These are phyloP conservation scores for Buathra laborator DNA, from an alignment of 2,888 invertebrate species.

Conservation along the genomic window DNA sequence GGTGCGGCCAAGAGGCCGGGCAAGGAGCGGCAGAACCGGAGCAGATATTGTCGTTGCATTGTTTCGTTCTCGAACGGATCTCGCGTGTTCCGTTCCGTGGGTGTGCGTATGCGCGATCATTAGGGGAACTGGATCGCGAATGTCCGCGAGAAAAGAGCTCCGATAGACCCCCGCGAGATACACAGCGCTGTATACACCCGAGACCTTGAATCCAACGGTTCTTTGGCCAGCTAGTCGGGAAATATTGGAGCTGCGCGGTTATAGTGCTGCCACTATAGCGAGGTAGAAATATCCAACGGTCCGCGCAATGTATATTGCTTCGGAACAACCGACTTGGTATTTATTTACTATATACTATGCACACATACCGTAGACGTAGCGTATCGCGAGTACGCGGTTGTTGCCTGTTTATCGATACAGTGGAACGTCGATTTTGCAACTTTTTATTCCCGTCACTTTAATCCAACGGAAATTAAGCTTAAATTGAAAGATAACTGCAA, in stretches of 20 bases:
- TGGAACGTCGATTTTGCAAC: not conserved
- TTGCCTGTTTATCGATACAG: not conserved
- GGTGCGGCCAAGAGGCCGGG: slow-evolving; percentile 49
- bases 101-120: slow-evolving; percentile 50
- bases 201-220: slow-evolving; percentile 68
- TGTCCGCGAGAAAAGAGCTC: slow-evolving; percentile 49
- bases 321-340: slow-evolving; percentile 9
- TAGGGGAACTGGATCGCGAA: slow-evolving; percentile 66
- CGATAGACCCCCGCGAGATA: slow-evolving; percentile 49
- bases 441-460: not conserved
- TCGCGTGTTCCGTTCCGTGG: slow-evolving; percentile 6
- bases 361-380: not conserved
- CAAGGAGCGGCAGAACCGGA: slow-evolving; percentile 63
- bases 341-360: not conserved
- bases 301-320: slow-evolving; percentile 33
- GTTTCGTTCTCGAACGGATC: slow-evolving; percentile 36
- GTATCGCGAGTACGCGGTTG: not conserved
- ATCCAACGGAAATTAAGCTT: not conserved
- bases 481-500: not conserved
- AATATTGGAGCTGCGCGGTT: slow-evolving; percentile 57
- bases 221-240: slow-evolving; percentile 64
- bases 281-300: slow-evolving; percentile 37
- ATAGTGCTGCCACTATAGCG: slow-evolving; percentile 20
- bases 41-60: slow-evolving; percentile 64
- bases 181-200: slow-evolving; percentile 23